Base-by-base conservation (phyloP, 2,888 invertebrate species). In the Diplazon laetatorius region DNA sequence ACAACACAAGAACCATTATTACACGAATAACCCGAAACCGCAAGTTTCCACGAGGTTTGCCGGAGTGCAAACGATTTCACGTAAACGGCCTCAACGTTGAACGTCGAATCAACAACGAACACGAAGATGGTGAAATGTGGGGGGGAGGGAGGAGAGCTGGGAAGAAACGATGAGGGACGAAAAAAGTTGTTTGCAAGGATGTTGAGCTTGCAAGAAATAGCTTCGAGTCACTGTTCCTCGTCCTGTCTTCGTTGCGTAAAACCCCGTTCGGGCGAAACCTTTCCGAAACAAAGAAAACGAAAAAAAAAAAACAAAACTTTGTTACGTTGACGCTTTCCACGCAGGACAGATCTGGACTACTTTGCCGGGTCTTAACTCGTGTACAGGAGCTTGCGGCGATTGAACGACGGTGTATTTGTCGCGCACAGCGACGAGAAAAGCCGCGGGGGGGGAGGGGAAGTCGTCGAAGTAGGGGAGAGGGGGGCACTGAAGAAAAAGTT, bases 401-500 rank as follows among this genome's bases (percentile, higher is more conserved):
- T 16, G 14, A 9, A 25, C 16, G 70, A 62, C 52, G 22, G 73
- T 35, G 59, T 37, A 46, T 62, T 50, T 30, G 59, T 14, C 30
- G 62, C 25, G 55, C n/a, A 63, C 16, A 48, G 35, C 30, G 30
- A 30, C 30, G 52, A n/a, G n/a, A 52, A 52, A 25, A 25, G 25
- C 25, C 25, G 30, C 52, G 66, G 10, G 62, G 48, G 39, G 65
- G 76, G 71, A 65, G 42, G 65, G 44, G n/a, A n/a, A n/a, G n/a
- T n/a, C n/a, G n/a, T 71, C 57, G 63, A 44, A 42, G 48, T n/a
- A n/a, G 37, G 30, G 59, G 74, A 52, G 16, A 65, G 48, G 20
- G 37, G 6, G 22, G 14, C 18, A 22, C 9, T 82, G 52, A 42
- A 35, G 62, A 80, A 83, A 82, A 76, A n/a, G n/a, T n/a, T 76